phyloP scores from a whole-genome alignment of 1,140 invertebrate genomes.

The Drosophila pachea region DNA sequence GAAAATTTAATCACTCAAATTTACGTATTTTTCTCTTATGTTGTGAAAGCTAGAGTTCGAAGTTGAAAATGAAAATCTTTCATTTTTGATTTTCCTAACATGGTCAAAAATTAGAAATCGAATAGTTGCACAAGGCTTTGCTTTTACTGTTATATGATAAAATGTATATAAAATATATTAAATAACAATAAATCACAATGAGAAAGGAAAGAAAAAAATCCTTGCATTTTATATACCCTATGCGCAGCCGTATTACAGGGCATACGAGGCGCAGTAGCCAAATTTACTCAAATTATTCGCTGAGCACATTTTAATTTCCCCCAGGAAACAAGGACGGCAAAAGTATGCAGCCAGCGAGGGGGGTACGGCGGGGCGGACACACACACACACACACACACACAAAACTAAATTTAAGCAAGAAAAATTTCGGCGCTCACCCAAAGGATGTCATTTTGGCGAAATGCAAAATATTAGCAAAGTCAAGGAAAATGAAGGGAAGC shows the following conservation, averaged over 20 bases:
- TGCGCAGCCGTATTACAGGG: neutral
- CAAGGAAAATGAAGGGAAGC: constrained; percentile 15
- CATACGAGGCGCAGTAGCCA: constrained; percentile 23
- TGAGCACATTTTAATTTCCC: constrained; percentile 73
- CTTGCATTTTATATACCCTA: neutral
- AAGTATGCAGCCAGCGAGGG: constrained; percentile 48
- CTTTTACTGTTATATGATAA: too few species aligned
- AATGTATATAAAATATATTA: too few species aligned
- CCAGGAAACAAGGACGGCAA: constrained; percentile 47
- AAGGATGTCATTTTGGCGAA: constrained; percentile 70
- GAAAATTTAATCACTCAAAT: constrained; percentile 14
- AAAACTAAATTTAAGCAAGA: constrained; percentile 62
- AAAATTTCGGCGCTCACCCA: constrained; percentile 42
- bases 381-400: constrained; percentile 13
- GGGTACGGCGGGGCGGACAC: constrained; percentile 1
- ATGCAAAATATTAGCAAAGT: constrained; percentile 63
- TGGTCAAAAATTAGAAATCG: too few species aligned
- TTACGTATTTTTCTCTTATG: neutral
- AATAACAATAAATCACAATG: too few species aligned
- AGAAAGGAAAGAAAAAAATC: too few species aligned
- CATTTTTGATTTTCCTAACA: too few species aligned
- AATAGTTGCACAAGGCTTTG: too few species aligned
- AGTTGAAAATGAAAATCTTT: too few species aligned
- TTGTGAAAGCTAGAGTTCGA: too few species aligned
- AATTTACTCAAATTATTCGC: constrained; percentile 47